Conservation (phyloP, 1,140 invertebrate species). For the Trachymyrmex septentrionalis region DNA sequence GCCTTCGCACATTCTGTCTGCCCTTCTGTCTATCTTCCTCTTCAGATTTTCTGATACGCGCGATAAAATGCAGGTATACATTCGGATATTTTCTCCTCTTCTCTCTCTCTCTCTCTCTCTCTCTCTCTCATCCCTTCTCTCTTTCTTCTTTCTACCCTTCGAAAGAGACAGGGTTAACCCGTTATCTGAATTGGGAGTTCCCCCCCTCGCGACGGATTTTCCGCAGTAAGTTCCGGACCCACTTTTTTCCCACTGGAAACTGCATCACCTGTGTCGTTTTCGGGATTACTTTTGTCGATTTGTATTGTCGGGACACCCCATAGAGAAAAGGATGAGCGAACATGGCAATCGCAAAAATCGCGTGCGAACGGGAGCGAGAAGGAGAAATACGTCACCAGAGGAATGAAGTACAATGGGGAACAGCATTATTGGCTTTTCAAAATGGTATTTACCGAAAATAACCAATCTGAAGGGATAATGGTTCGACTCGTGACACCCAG, state of each 20-base stretch:
- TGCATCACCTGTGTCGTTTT: slow-evolving; percentile 85
- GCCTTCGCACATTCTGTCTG: slow-evolving; percentile 67
- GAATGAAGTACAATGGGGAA: slow-evolving; percentile 81
- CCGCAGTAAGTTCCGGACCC: slow-evolving; percentile 57
- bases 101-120: background rate
- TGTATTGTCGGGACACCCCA: slow-evolving; percentile 77
- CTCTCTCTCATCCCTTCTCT: background rate
- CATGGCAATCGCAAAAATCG: slow-evolving; percentile 49
- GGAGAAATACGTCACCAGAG: slow-evolving; percentile 37
- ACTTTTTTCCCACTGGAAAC: slow-evolving; percentile 76
- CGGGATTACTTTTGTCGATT: slow-evolving; percentile 84
- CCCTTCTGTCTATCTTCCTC: slow-evolving; percentile 31
- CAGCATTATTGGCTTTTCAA: slow-evolving; percentile 87
- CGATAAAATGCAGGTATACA: slow-evolving; percentile 57
- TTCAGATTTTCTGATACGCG: slow-evolving; percentile 55
- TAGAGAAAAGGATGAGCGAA: slow-evolving; percentile 61
- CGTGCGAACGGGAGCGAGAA: slow-evolving; percentile 70
- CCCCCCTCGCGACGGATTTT: slow-evolving; percentile 52
- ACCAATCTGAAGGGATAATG: slow-evolving; percentile 86
- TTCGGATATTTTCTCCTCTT: background rate
- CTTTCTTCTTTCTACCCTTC: background rate
- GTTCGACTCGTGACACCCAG: slow-evolving; percentile 79
- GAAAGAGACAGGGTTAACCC: slow-evolving; percentile 42
- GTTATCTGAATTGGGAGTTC: slow-evolving; percentile 71
- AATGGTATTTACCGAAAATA: slow-evolving; percentile 87